phyloP scores from a whole-genome alignment of 2,888 invertebrate genomes.

The Sthenelais limicola region DNA sequence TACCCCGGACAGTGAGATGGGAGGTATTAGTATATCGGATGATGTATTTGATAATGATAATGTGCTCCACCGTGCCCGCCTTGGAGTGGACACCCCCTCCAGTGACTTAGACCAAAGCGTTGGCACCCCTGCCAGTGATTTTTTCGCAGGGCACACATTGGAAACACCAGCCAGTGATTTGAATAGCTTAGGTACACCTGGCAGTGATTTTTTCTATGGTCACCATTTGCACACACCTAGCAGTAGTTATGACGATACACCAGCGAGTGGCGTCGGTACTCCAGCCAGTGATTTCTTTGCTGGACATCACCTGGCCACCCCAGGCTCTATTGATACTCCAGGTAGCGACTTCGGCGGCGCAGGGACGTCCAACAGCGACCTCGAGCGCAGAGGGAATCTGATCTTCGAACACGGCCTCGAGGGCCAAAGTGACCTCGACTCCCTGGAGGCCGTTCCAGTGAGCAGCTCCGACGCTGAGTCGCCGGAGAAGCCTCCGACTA shows the following conservation, averaged over 20 bases:
- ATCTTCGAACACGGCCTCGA: conserved; percentile 33
- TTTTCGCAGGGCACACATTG: conserved; percentile 20
- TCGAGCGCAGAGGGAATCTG: conserved; percentile 6
- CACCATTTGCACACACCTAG: conserved; percentile 5
- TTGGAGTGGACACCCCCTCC: neutral
- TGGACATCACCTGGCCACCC: conserved; percentile 26
- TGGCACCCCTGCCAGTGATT: conserved; percentile 10
- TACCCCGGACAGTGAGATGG: conserved; percentile 19
- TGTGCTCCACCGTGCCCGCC: neutral
- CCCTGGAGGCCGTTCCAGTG: conserved; percentile 32
- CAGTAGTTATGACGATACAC: neutral
- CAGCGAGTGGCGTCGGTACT: conserved; percentile 15
- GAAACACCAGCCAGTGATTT: conserved; percentile 18
- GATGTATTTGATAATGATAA: too few species aligned
- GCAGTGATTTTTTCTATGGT: conserved; percentile 13
- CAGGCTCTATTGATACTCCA: neutral
- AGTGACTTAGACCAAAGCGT: conserved; percentile 2
- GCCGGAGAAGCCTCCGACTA: conserved; percentile 8
- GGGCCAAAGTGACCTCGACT: conserved; percentile 32
- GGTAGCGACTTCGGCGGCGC: conserved; percentile 5
- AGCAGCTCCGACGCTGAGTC: conserved; percentile 24
- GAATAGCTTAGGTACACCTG: conserved; percentile 8
- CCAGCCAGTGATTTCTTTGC: conserved; percentile 34
- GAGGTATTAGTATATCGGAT: too few species aligned
- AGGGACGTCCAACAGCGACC: conserved; percentile 21